Evolutionary conservation across 2,888 invertebrate genomes (phyloP).

Genomic region (Lycocerus yunnanus): DNA sequence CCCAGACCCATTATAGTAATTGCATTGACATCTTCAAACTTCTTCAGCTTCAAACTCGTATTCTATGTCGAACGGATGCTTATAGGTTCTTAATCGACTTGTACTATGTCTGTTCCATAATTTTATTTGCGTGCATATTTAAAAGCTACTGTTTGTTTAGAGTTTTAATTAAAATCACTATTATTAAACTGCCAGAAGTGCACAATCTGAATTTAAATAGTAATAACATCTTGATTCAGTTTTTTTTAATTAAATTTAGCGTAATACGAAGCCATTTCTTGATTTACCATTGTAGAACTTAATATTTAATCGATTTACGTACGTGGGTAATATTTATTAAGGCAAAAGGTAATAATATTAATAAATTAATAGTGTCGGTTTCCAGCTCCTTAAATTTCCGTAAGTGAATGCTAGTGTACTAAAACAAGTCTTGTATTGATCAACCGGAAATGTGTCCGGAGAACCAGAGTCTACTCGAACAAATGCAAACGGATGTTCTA

Average conservation of each 20-base stretch:
- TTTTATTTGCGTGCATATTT: too few relatives aligned
- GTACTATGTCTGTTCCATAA: neutral
- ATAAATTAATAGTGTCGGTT: neutral
- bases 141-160: too few relatives aligned
- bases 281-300: neutral
- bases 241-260: neutral
- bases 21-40: constrained; percentile 33
- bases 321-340: neutral
- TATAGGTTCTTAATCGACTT: constrained; percentile 21
- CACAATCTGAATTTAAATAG: constrained; percentile 14
- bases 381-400: neutral
- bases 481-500: neutral
- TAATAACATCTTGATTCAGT: neutral
- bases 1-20: constrained; percentile 34
- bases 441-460: constrained; percentile 23
- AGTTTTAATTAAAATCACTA: too few relatives aligned
- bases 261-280: neutral
- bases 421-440: constrained; percentile 27
- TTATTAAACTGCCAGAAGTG: neutral
- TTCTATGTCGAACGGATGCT: constrained; percentile 34
- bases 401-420: constrained; percentile 27
- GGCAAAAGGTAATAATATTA: neutral
- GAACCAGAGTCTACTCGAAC: constrained; percentile 13
- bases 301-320: neutral
- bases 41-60: constrained; percentile 28